phyloP scores from a whole-genome alignment of 2,888 invertebrate genomes.

The Amorpha juglandis region DNA sequence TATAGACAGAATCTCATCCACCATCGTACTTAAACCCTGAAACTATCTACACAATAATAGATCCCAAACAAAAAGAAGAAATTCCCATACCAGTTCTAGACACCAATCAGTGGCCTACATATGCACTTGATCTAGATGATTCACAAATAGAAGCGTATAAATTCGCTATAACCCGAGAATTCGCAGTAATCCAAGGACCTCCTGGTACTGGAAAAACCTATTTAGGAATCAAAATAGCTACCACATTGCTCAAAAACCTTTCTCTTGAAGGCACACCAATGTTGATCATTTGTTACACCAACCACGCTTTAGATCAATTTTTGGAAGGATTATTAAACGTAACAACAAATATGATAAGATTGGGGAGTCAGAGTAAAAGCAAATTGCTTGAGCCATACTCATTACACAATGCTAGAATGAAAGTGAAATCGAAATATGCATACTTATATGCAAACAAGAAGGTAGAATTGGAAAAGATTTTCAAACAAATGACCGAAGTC shows the following conservation, averaged over 20 bases:
- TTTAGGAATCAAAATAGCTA: constrained; percentile 90
- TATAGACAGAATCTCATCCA: constrained; percentile 60
- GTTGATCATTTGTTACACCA: constrained; percentile 92
- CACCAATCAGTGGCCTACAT: constrained; percentile 74
- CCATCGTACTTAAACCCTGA: constrained; percentile 70
- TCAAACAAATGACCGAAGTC: constrained; percentile 63
- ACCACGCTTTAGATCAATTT: constrained; percentile 95
- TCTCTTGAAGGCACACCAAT: constrained; percentile 86
- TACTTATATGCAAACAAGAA: constrained; percentile 63
- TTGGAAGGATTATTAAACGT: constrained; percentile 86
- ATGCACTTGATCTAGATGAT: constrained; percentile 83
- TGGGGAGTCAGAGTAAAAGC: constrained; percentile 88
- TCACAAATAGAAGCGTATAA: constrained; percentile 88
- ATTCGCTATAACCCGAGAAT: constrained; percentile 88
- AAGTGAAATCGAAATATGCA: constrained; percentile 67
- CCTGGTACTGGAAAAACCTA: constrained; percentile 95
- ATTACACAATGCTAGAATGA: constrained; percentile 65
- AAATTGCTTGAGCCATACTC: constrained; percentile 81
- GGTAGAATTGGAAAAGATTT: constrained; percentile 61
- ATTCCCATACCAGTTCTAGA: constrained; percentile 64
- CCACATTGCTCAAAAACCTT: constrained; percentile 86
- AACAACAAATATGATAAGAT: constrained; percentile 86
- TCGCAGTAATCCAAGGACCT: constrained; percentile 93
- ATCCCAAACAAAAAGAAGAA: constrained; percentile 51
- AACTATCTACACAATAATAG: constrained; percentile 58